Conservation (phyloP, 2,888 invertebrate species). For the Limnephilus auricula region DNA sequence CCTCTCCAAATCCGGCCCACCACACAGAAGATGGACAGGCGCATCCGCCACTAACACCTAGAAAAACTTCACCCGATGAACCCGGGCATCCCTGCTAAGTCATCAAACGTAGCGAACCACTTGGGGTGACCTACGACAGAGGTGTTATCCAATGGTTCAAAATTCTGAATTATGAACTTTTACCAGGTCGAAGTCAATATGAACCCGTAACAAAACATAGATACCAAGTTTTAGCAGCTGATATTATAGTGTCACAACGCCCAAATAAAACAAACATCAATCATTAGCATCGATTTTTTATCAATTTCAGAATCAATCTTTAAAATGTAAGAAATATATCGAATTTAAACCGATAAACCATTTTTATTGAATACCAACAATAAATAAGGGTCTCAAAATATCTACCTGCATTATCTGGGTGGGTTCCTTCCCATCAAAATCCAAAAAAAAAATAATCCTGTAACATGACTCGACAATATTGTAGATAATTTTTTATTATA, state of each 20-base stretch:
- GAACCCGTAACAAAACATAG: background rate
- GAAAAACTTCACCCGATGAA: no score
- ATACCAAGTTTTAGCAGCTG: background rate
- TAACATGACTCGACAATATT: slow-evolving; percentile 63
- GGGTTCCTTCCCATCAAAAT: background rate
- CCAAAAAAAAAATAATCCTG: background rate
- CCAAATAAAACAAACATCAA: background rate
- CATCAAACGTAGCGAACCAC: no score
- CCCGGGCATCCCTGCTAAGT: no score
- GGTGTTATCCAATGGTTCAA: no score
- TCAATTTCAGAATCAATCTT: background rate
- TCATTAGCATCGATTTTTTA: background rate
- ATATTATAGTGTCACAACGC: background rate
- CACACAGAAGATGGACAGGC: no score
- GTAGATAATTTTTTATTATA: background rate
- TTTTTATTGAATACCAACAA: background rate
- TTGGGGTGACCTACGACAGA: no score
- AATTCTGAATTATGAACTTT: no score
- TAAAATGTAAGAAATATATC: background rate
- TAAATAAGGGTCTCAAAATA: background rate
- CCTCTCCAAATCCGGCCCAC: no score
- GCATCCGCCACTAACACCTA: no score
- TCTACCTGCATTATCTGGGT: background rate
- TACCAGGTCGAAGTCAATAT: no score
- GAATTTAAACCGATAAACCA: background rate